These are phyloP conservation scores for Peribatodes rhomboidaria DNA, from an alignment of 2,888 invertebrate species.

Conservation along the genomic window DNA sequence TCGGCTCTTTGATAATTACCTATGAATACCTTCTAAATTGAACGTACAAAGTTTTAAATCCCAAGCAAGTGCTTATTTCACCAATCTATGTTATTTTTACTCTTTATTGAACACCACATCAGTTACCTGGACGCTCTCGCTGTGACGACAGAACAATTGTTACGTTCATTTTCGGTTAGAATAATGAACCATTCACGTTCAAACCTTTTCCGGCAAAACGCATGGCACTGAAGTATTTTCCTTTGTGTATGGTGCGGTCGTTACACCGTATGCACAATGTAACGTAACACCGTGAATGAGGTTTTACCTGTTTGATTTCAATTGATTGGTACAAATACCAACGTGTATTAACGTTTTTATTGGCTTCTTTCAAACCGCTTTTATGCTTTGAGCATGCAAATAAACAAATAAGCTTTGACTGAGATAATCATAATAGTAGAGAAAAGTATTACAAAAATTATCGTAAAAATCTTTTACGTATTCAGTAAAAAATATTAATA, in stretches of 20 bases:
- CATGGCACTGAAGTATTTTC: slow-evolving; percentile 54
- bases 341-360: no score
- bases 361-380: no score
- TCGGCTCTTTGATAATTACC: no score
- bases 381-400: no score
- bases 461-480: no score
- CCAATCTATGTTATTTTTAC: slow-evolving; percentile 14
- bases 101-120: slow-evolving; percentile 17
- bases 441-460: no score
- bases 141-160: slow-evolving; percentile 20
- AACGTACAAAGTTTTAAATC: not conserved
- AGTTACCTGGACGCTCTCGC: slow-evolving; percentile 19
- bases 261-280: slow-evolving; percentile 45
- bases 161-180: slow-evolving; percentile 33
- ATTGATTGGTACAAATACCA: no score
- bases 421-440: no score
- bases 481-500: no score
- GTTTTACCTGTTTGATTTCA: slow-evolving; percentile 6
- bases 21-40: not conserved
- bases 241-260: slow-evolving; percentile 57
- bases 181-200: slow-evolving; percentile 43
- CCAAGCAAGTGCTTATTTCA: slow-evolving; percentile 20
- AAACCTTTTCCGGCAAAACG: slow-evolving; percentile 45
- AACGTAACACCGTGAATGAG: slow-evolving; percentile 24
- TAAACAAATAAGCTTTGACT: no score